Conservation (phyloP, 2,113 vertebrate species). For the Oncorhynchus kisutch region DNA sequence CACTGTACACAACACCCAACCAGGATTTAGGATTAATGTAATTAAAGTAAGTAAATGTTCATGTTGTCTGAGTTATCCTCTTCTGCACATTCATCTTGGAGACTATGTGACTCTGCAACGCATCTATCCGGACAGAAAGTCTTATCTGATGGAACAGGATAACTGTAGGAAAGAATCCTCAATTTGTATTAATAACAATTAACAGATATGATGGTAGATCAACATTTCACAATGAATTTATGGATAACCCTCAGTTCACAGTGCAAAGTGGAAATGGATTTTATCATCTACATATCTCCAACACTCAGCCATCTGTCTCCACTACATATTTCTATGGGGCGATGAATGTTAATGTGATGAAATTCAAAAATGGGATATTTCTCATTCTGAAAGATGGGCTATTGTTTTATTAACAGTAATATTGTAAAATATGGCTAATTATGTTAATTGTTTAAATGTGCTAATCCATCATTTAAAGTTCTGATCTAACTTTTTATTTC, state of each 20-base stretch:
- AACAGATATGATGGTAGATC: background rate
- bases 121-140: background rate
- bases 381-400: conserved; percentile 9
- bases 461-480: no score
- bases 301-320: conserved; percentile 4
- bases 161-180: conserved; percentile 11
- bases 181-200: background rate
- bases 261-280: no score
- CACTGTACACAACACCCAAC: no score
- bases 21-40: no score
- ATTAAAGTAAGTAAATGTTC: no score
- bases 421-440: no score
- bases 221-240: background rate
- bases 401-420: background rate
- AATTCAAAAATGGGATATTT: conserved; percentile 11
- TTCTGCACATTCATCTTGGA: conserved; percentile 5
- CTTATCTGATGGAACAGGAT: conserved; percentile 13
- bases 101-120: conserved; percentile 16
- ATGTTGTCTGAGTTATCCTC: no score
- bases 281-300: conserved; percentile 20
- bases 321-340: conserved; percentile 18
- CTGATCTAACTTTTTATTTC: no score
- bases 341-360: background rate
- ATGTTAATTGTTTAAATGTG: no score
- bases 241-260: no score